phyloP scores from a whole-genome alignment of 1,140 invertebrate genomes.

The Pomacea maculata region DNA sequence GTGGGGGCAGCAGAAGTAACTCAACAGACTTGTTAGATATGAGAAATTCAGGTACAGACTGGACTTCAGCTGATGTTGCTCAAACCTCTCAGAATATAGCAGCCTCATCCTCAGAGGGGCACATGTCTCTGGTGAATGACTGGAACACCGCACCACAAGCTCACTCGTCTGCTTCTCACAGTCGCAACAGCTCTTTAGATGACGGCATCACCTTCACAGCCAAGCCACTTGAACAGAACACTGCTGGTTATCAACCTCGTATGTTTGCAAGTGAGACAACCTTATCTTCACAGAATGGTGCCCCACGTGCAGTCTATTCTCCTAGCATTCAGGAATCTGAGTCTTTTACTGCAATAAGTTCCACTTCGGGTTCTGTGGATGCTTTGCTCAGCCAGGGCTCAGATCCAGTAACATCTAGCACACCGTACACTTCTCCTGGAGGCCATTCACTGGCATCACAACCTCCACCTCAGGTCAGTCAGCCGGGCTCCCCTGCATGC shows the following conservation, averaged over 20 bases:
- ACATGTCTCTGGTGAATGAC: slow-evolving; percentile 31
- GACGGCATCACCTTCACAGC: slow-evolving; percentile 44
- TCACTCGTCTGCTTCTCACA: slow-evolving; percentile 30
- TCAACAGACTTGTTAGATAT: neutral
- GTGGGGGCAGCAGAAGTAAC: neutral
- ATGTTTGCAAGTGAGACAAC: too few species aligned
- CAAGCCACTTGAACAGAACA: slow-evolving; percentile 13
- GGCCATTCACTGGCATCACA: slow-evolving; percentile 1
- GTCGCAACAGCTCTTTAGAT: slow-evolving; percentile 45
- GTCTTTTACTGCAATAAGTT: slow-evolving; percentile 20
- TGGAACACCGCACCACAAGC: slow-evolving; percentile 54
- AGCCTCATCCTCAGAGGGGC: slow-evolving; percentile 23
- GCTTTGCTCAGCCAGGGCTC: slow-evolving; percentile 25
- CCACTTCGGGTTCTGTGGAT: slow-evolving; percentile 9
- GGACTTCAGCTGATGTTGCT: neutral
- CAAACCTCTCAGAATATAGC: neutral
- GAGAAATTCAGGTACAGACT: neutral
- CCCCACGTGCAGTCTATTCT: neutral
- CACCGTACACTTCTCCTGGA: slow-evolving; percentile 11
- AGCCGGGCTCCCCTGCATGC: slow-evolving; percentile 2
- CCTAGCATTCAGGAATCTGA: slow-evolving; percentile 11
- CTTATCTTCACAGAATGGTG: slow-evolving; percentile 14
- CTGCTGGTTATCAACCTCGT: too few species aligned
- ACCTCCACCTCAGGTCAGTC: slow-evolving; percentile 13
- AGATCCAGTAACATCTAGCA: slow-evolving; percentile 15